Percentiles rank a stretch among this genome's conserved stretches.
Conservation (phyloP, 2,113 vertebrate genomes). For the Gymnobelideus leadbeateri region DNA sequence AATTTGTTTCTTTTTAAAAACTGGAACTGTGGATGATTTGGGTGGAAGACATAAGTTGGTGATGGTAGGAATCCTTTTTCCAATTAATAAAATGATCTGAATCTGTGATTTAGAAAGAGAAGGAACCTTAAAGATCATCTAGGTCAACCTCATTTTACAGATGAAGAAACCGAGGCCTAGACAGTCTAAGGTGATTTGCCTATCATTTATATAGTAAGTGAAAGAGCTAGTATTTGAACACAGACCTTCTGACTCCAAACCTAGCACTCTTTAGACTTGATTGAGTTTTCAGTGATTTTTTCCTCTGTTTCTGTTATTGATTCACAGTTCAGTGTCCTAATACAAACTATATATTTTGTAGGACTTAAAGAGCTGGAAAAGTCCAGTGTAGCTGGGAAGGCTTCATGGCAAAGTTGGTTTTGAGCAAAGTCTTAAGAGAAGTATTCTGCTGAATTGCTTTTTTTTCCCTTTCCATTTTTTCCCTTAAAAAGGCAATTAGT, state of each 20-base stretch:
- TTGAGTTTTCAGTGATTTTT: neutral
- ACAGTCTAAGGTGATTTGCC: neutral
- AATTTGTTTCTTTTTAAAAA: slow-evolving; percentile 18
- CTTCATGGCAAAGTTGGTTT: neutral
- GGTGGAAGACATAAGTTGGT: neutral
- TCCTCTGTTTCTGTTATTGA: neutral
- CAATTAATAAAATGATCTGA: neutral
- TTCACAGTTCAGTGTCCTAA: neutral
- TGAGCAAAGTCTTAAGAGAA: neutral
- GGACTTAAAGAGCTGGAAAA: neutral
- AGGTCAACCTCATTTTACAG: neutral
- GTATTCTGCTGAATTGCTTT: neutral
- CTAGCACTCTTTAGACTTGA: neutral
- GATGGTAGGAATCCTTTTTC: neutral
- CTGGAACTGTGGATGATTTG: neutral
- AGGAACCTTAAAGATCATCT: neutral
- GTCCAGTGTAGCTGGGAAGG: neutral
- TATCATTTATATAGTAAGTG: neutral
- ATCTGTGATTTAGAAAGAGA: neutral
- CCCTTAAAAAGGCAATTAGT: neutral
- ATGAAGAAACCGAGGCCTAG: neutral
- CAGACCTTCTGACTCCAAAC: neutral
- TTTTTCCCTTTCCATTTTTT: neutral
- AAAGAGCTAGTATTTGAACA: neutral
- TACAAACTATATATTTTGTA: neutral